These are phyloP conservation scores for Sceliomorpha sp. DNA, from an alignment of 2,888 invertebrate species.

Conservation along the genomic window DNA sequence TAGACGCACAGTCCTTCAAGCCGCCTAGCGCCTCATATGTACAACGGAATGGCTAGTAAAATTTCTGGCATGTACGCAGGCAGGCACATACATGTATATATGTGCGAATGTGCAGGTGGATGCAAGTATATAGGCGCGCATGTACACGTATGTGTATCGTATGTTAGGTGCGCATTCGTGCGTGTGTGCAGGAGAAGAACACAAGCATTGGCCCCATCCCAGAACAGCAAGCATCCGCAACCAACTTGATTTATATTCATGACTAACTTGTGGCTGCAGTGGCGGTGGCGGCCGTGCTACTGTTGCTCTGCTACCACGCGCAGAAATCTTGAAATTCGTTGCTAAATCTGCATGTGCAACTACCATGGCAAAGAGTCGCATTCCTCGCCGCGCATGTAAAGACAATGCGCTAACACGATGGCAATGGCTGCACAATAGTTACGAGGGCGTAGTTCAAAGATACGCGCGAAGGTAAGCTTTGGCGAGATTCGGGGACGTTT, in stretches of 20 bases:
- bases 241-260: constrained; percentile 59
- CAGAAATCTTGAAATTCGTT: constrained; percentile 55
- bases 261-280: constrained; percentile 58
- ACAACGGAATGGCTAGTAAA: too few species aligned
- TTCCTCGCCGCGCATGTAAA: constrained; percentile 14
- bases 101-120: not conserved
- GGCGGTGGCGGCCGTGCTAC: constrained; percentile 31
- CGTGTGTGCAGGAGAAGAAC: constrained; percentile 15
- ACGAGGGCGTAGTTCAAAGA: constrained; percentile 29
- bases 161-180: constrained; percentile 11
- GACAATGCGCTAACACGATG: constrained; percentile 41
- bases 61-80: too few species aligned
- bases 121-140: constrained; percentile 8
- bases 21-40: too few species aligned
- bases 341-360: constrained; percentile 52
- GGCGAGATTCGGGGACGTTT: constrained; percentile 39
- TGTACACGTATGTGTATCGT: too few species aligned
- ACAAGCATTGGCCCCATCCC: constrained; percentile 20
- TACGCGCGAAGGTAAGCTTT: constrained; percentile 27
- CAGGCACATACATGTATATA: too few species aligned
- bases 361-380: constrained; percentile 24
- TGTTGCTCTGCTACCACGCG: constrained; percentile 50
- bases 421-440: constrained; percentile 36
- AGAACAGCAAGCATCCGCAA: constrained; percentile 39
- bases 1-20: too few species aligned